Evolutionary conservation across 2,113 vertebrate species (phyloP).

Genomic region (Ophiodon elongatus): DNA sequence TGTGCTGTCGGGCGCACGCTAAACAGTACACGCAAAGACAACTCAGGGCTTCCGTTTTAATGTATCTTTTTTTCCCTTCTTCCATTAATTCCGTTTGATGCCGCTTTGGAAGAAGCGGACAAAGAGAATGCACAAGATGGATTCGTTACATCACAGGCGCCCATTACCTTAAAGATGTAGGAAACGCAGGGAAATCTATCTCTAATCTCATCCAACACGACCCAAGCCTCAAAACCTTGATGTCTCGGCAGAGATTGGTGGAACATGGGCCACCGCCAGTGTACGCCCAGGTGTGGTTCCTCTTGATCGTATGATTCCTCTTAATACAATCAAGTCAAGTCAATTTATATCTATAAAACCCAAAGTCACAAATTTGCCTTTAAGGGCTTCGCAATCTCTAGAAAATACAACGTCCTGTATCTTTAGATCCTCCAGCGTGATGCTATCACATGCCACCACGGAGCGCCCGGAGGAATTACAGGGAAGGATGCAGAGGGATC

Average conservation of each 20-base stretch:
- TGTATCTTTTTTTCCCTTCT: constrained; percentile 6
- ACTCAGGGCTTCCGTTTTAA: constrained; percentile 46
- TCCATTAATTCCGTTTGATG: constrained; percentile 68
- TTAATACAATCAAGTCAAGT: constrained; percentile 21
- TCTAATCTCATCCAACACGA: neutral
- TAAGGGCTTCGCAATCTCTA: neutral
- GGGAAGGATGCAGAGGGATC: neutral
- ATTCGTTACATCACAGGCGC: constrained; percentile 39
- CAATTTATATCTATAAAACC: constrained; percentile 23
- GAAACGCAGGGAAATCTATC: constrained; percentile 13
- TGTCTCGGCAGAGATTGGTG: neutral
- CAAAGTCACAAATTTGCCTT: constrained; percentile 34
- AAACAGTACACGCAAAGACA: constrained; percentile 54
- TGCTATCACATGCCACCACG: neutral
- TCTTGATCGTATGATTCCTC: neutral
- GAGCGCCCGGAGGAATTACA: neutral
- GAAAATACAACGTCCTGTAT: neutral
- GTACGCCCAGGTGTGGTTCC: neutral
- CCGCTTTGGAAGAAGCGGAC: constrained; percentile 46
- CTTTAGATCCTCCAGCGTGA: neutral
- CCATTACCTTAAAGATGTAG: constrained; percentile 16
- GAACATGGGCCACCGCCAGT: neutral
- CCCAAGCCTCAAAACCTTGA: neutral
- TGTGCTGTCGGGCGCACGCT: constrained; percentile 12
- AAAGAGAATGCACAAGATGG: constrained; percentile 60